phyloP scores from a whole-genome alignment of 1,140 invertebrate species.

The Pogonus chalceus region DNA sequence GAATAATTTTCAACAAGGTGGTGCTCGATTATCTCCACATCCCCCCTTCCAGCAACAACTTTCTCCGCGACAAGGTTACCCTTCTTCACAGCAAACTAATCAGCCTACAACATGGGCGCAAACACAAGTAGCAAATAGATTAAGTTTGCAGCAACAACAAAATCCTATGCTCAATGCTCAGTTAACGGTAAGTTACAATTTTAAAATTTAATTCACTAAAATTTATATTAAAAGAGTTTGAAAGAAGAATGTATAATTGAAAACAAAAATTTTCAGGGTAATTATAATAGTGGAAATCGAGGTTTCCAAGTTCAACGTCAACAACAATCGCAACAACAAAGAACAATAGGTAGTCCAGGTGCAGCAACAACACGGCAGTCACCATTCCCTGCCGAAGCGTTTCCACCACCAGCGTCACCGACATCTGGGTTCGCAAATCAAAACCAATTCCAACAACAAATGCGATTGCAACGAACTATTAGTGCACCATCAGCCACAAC shows the following conservation, averaged over 20 bases:
- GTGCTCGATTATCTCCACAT: conserved; percentile 24
- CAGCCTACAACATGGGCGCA: conserved; percentile 18
- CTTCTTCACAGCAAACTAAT: conserved; percentile 16
- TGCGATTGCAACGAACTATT: conserved; percentile 51
- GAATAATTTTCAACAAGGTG: conserved; percentile 23
- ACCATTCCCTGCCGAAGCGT: conserved; percentile 45
- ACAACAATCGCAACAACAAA: conserved; percentile 22
- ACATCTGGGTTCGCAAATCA: conserved; percentile 35
- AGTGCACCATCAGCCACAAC: conserved; percentile 54
- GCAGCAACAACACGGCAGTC: conserved; percentile 40
- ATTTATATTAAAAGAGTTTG: neutral
- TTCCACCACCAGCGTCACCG: conserved; percentile 44
- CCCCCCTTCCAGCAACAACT: conserved; percentile 29
- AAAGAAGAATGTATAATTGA: neutral
- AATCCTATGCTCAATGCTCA: conserved; percentile 74
- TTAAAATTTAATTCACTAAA: no score
- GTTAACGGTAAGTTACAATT: conserved; percentile 41
- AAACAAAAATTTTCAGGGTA: conserved; percentile 20
- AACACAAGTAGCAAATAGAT: conserved; percentile 22
- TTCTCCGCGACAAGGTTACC: conserved; percentile 26
- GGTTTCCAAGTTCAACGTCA: conserved; percentile 31
- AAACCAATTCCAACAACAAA: conserved; percentile 43
- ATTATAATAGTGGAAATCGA: conserved; percentile 23
- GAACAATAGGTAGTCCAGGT: conserved; percentile 22
- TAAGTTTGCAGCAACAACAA: conserved; percentile 51